Evolutionary conservation across 2,888 invertebrate species (phyloP).

Genomic region (Cephus pygmeus): DNA sequence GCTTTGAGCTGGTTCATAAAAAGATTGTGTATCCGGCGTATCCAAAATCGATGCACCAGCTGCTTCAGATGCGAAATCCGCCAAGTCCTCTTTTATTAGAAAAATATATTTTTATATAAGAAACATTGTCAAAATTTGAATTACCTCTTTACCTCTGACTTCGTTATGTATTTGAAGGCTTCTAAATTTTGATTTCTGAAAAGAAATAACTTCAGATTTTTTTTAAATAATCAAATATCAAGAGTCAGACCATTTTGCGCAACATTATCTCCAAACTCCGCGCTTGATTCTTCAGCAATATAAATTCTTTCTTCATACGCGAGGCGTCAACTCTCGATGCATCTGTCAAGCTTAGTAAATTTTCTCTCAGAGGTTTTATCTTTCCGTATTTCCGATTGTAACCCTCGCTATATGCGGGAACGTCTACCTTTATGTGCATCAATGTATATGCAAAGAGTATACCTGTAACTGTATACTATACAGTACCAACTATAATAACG

Average conservation of each 20-base stretch:
- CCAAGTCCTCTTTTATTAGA: constrained; percentile 32
- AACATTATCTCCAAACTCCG: constrained; percentile 37
- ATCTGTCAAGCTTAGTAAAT: constrained; percentile 27
- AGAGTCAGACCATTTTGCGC: constrained; percentile 37
- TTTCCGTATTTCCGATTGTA: constrained; percentile 8
- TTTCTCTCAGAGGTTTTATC: background rate
- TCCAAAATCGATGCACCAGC: constrained; percentile 49
- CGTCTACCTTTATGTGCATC: constrained; percentile 18
- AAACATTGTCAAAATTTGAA: constrained; percentile 1
- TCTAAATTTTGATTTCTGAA: background rate
- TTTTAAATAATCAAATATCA: background rate
- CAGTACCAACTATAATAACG: background rate
- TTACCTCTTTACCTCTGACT: background rate
- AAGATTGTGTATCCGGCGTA: constrained; percentile 56
- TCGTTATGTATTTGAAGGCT: background rate
- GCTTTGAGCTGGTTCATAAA: constrained; percentile 29
- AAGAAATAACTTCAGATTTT: background rate
- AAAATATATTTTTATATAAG: background rate
- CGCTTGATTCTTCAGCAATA: constrained; percentile 34
- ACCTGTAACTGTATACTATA: constrained; percentile 14
- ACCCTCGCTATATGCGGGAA: constrained; percentile 5
- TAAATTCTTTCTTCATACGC: constrained; percentile 34
- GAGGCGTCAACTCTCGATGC: constrained; percentile 16
- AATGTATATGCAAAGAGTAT: constrained; percentile 29
- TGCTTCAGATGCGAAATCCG: constrained; percentile 56